phyloP scores from a whole-genome alignment of 2,797 vertebrate species.

The Sphenopsis melanotis region DNA sequence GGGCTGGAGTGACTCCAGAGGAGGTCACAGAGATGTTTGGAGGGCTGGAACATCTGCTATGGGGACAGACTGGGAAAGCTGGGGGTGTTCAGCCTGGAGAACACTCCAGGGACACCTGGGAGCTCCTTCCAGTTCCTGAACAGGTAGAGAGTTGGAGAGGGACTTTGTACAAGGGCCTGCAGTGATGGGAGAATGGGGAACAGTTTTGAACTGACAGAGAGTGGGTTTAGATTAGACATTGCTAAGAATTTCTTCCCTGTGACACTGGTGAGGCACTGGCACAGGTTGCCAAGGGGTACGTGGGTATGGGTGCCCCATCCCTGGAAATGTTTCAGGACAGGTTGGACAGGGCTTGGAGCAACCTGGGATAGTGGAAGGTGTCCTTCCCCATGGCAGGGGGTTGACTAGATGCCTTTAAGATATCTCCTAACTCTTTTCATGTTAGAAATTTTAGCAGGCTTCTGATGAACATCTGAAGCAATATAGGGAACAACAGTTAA shows the following conservation, averaged over 20 bases:
- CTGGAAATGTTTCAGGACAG: not conserved
- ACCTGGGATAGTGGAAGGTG: fast-evolving
- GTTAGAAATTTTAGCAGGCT: not conserved
- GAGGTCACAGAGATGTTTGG: not conserved
- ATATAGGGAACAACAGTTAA: not conserved
- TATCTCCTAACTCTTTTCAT: not conserved
- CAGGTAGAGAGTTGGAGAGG: not conserved
- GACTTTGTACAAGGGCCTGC: not conserved
- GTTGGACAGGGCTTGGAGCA: not conserved
- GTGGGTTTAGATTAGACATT: not conserved
- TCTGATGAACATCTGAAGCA: not conserved
- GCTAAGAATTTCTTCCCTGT: not conserved
- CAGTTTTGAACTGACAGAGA: not conserved
- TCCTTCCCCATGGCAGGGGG: fast-evolving
- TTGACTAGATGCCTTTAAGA: not conserved
- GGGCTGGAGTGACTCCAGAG: not conserved
- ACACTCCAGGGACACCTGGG: not conserved
- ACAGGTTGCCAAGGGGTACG: not conserved
- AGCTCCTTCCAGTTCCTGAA: not conserved
- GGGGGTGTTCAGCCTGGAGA: not conserved
- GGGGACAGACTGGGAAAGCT: not conserved
- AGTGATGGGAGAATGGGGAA: too few species aligned
- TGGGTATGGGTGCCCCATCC: not conserved
- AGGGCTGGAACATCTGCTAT: not conserved
- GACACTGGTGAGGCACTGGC: fast-evolving